Base-by-base conservation (phyloP, 1,140 invertebrate species). In the Pinna nobilis region DNA sequence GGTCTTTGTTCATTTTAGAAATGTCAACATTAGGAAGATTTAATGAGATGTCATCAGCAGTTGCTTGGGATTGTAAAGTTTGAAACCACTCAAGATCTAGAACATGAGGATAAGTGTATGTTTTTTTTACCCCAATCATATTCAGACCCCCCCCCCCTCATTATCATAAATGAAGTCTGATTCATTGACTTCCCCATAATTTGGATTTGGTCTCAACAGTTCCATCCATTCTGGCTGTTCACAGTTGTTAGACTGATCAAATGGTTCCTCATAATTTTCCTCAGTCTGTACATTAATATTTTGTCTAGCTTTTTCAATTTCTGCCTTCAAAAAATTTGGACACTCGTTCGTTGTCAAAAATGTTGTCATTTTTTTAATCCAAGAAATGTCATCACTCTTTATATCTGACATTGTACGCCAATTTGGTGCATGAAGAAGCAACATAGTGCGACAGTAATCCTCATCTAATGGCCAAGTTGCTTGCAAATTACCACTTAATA, bases 141-240 rank as follows among this genome's bases (percentile, higher is more conserved):
- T 18, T 61, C 1, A 4, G 67, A 39, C 3, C 67, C 67, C 18
- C 67, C 55, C 35, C 3, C 67, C 67, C 18, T 55, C 55, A 60
- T 70, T 55, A 61, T 70, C 41, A 50, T 37, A 61, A 0, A 44
- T 30, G 49, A 70, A 70, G 32, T 61, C 67, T 30, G 5, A n/a
- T 44, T 11, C n/a, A 28, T 6, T 20, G 18, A 35, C 35, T 15
- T 70, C 37, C 11, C 35, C 47, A 70, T 61, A 61, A 32, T 61
- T 39, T 5, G 39, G 4, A 33, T 41, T 47, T 5, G 67, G 67
- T n/a, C 55, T 30, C 11, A 70, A 39, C 4, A 28, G n/a, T 41
- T 70, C 67, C 25, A 70, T 70, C 67, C 67, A 70, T 13, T 71
- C 69, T 20, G 59, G 59, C 32, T 71, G 69, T 3, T 49, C 53